Evolutionary conservation across 2,888 invertebrate genomes (phyloP).

Genomic region (Tromatobia lineatoria): DNA sequence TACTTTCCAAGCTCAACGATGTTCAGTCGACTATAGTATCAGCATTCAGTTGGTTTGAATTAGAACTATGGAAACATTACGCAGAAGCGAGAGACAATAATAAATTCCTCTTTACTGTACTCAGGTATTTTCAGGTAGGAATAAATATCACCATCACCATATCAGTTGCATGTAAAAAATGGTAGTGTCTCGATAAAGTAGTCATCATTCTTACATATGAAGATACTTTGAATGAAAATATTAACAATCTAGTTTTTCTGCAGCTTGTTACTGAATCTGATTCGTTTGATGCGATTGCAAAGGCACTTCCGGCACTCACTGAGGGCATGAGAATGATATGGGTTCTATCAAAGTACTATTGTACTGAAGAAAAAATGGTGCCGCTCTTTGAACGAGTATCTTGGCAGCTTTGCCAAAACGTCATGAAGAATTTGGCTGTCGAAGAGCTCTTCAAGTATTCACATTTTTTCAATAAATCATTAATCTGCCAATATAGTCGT

Average conservation of each 20-base stretch:
- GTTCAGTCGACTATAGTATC: slow-evolving; percentile 87
- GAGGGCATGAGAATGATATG: slow-evolving; percentile 96
- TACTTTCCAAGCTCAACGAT: slow-evolving; percentile 87
- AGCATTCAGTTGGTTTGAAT: slow-evolving; percentile 88
- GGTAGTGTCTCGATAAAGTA: slow-evolving; percentile 55
- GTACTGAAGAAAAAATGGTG: slow-evolving; percentile 94
- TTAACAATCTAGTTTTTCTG: slow-evolving; percentile 45
- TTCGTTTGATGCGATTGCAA: slow-evolving; percentile 90
- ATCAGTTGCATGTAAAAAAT: not conserved
- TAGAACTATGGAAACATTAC: slow-evolving; percentile 89
- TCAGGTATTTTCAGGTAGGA: slow-evolving; percentile 90
- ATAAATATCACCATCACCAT: no score
- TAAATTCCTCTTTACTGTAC: slow-evolving; percentile 91
- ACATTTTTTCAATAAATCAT: not conserved
- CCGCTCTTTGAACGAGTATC: slow-evolving; percentile 93
- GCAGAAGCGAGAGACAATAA: slow-evolving; percentile 92
- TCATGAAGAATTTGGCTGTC: slow-evolving; percentile 90
- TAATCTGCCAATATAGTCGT: no score
- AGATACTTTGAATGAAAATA: not conserved
- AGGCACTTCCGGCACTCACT: slow-evolving; percentile 92
- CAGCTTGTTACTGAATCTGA: slow-evolving; percentile 90
- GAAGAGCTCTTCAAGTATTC: slow-evolving; percentile 91
- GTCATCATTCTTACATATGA: slow-evolving; percentile 17
- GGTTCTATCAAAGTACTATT: slow-evolving; percentile 95
- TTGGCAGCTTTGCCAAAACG: slow-evolving; percentile 92